phyloP scores from a whole-genome alignment of 2,888 invertebrate genomes.

The Cynaeus angustus region DNA sequence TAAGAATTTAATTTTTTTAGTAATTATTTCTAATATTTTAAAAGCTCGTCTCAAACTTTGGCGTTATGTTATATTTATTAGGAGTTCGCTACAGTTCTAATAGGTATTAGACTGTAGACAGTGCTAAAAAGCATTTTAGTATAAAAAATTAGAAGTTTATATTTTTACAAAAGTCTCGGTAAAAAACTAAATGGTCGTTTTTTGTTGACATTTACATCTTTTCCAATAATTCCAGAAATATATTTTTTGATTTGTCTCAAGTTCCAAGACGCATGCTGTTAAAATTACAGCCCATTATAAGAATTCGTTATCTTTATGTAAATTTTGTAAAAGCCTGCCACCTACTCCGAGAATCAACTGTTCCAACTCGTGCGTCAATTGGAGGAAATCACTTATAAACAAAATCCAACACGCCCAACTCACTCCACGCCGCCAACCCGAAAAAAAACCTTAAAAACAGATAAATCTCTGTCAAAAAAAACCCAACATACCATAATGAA shows the following conservation, averaged over 20 bases:
- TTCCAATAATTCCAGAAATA: background rate
- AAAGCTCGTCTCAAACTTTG: too few relatives aligned
- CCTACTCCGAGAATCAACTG: background rate
- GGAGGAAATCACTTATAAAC: slow-evolving; percentile 34
- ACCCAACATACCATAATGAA: slow-evolving; percentile 36
- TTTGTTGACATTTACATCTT: too few relatives aligned
- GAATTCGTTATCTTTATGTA: too few relatives aligned
- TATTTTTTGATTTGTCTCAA: slow-evolving; percentile 1
- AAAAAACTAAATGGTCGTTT: too few relatives aligned
- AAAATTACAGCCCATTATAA: background rate
- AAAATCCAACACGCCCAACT: slow-evolving; percentile 19
- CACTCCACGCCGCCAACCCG: background rate
- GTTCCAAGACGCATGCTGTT: background rate
- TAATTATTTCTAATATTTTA: too few relatives aligned
- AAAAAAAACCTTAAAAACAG: slow-evolving; percentile 21
- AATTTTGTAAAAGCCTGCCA: slow-evolving; percentile 1
- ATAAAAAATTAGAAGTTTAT: too few relatives aligned
- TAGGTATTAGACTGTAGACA: too few relatives aligned
- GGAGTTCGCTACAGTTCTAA: too few relatives aligned
- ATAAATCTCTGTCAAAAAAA: slow-evolving; percentile 27
- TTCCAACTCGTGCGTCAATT: slow-evolving; percentile 16
- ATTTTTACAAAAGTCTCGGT: too few relatives aligned
- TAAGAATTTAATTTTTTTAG: too few relatives aligned
- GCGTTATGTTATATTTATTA: too few relatives aligned
- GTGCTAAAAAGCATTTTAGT: too few relatives aligned